Conservation (phyloP, 2,888 invertebrate species). For the Acleris cristana region DNA sequence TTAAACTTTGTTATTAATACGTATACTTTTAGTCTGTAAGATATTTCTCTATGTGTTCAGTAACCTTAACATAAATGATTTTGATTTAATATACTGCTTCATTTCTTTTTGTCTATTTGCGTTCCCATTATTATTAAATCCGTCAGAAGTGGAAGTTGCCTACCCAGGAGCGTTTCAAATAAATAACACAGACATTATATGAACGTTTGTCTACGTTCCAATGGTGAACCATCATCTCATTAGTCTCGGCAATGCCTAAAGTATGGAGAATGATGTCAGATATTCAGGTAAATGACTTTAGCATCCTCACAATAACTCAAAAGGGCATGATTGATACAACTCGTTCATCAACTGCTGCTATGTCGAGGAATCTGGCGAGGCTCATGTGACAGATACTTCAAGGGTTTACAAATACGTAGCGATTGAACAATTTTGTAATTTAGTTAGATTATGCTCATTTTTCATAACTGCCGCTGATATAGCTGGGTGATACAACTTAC, state of each 20-base stretch:
- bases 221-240: not conserved
- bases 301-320: constrained; percentile 40
- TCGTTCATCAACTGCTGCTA: constrained; percentile 38
- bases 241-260: constrained; percentile 2
- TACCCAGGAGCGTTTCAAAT: not conserved
- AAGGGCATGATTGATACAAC: constrained; percentile 42
- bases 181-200: not conserved
- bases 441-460: constrained; percentile 2
- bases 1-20: too few species aligned
- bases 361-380: constrained; percentile 5
- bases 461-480: too few species aligned
- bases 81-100: too few species aligned
- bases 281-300: constrained; percentile 44
- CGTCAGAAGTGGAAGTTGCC: not conserved
- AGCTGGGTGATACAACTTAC: too few species aligned
- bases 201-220: not conserved
- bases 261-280: constrained; percentile 30
- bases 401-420: not conserved
- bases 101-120: too few species aligned
- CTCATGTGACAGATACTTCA: constrained; percentile 9
- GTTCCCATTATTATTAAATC: too few species aligned
- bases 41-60: too few species aligned
- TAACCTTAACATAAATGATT: too few species aligned
- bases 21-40: too few species aligned
- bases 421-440: constrained; percentile 7